These are phyloP conservation scores for Proterorhinus semilunaris DNA, from an alignment of 2,113 vertebrate genomes.

Conservation along the genomic window DNA sequence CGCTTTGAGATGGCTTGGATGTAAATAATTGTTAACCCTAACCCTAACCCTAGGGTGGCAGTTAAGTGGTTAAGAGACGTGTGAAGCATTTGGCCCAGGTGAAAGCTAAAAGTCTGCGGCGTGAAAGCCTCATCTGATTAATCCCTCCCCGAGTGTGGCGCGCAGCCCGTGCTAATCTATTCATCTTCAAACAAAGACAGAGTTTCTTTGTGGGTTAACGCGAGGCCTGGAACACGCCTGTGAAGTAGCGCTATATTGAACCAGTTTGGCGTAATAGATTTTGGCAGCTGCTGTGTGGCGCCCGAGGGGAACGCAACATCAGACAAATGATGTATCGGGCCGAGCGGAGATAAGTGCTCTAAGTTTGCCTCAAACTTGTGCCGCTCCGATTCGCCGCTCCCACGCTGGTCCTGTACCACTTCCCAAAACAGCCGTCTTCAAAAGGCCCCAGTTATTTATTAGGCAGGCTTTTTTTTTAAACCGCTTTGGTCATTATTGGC, in stretches of 20 bases:
- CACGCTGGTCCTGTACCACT: slow-evolving; percentile 24
- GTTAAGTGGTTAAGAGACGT: too few relatives aligned
- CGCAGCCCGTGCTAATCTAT: slow-evolving; percentile 11
- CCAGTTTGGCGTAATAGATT: slow-evolving; percentile 44
- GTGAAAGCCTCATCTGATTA: background rate
- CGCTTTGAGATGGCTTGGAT: too few relatives aligned
- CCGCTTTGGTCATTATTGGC: too few relatives aligned
- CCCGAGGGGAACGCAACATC: slow-evolving; percentile 43
- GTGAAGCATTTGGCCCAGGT: background rate
- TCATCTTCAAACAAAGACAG: slow-evolving; percentile 18
- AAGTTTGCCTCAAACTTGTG: slow-evolving; percentile 32
- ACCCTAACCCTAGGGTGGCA: too few relatives aligned
- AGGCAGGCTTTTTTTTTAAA: too few relatives aligned
- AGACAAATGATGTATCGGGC: slow-evolving; percentile 48
- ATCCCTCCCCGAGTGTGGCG: background rate
- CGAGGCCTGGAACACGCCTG: slow-evolving; percentile 24
- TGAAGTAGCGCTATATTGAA: slow-evolving; percentile 38
- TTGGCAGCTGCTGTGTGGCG: slow-evolving; percentile 33
- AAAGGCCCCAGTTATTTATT: too few relatives aligned
- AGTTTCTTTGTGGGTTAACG: slow-evolving; percentile 39
- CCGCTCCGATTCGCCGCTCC: slow-evolving; percentile 36
- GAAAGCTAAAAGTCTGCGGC: background rate
- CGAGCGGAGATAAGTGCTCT: slow-evolving; percentile 33
- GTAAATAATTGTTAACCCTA: too few relatives aligned
- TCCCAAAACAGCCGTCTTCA: slow-evolving; percentile 50